Base-by-base conservation (phyloP, 2,888 invertebrate genomes). In the Halictus ligatus region DNA sequence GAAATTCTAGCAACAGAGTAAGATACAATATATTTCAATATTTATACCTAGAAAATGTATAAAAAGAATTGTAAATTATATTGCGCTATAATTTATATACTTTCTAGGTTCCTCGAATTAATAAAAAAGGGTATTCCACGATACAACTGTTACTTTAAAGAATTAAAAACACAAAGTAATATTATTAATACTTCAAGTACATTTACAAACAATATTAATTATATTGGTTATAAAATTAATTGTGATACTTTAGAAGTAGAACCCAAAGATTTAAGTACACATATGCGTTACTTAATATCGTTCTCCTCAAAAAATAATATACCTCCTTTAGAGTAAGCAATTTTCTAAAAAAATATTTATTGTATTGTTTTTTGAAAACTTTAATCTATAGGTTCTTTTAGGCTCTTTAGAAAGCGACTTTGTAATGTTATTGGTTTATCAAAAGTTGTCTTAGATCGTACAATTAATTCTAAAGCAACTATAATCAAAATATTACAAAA, bases 221-320 rank as follows among this genome's bases (percentile, higher is more conserved):
- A 78, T 10, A 71, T 85, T 46, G 85, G 85, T 67, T 78, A 78
- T 35, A 75, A 25, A 15, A 86, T 86, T 69, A 78, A 85, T 58
- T 85, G 85, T 35, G 29, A 48, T 8, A 85, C 75, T 40, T 81
- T 85, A 15, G 75, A 86, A 21, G 1, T 85, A 58, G 35, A n/a
- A 29, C 77, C 75, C 54, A 50, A 40, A 46, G 4, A 35, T 50
- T 15, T 12, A 29, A 15, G 25, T 43, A 80, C 60, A n/a, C 12
- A 54, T 40, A 35, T 85, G 21, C 35, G 21, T 60, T 60, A 74
- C 29, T 35, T 21, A 50, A 54, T 64, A 5, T 58, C 64, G 13
- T 35, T 67, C 60, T 18, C 0, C 18, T 29, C 7, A 18, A 69
- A 43, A 58, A 1, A 15, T n/a, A 4, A 46, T 13, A 0, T 25